Conservation (phyloP, 2,113 vertebrate species). For the Ardeotis arabs region DNA sequence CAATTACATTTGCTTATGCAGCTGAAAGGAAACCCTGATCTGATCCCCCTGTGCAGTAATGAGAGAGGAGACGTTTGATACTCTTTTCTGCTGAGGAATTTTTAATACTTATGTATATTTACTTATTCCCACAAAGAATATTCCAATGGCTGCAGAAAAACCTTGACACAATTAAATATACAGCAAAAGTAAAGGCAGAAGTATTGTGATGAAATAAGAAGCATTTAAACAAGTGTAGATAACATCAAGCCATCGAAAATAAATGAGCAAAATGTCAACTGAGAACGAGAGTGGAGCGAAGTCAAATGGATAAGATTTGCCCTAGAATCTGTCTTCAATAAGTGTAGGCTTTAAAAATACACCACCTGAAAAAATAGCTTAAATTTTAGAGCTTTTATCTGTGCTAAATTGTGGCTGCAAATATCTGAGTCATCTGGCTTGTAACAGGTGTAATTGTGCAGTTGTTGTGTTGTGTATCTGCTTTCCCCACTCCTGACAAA, state of each 20-base stretch:
- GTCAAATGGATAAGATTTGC: constrained; percentile 16
- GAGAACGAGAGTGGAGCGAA: background rate
- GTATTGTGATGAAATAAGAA: background rate
- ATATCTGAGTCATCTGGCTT: background rate
- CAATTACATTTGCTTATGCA: background rate
- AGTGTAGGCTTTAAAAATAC: constrained; percentile 32
- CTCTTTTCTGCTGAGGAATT: background rate
- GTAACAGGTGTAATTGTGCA: constrained; percentile 16
- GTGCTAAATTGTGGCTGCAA: constrained; percentile 13
- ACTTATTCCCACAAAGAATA: background rate
- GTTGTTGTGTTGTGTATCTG: background rate
- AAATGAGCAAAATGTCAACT: background rate
- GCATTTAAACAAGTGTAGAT: background rate
- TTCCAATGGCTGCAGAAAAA: background rate
- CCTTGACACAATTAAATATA: background rate
- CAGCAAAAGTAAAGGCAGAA: background rate
- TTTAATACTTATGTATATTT: background rate
- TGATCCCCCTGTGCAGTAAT: background rate
- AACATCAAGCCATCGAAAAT: background rate
- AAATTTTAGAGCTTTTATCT: constrained; percentile 22
- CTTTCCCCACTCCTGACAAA: background rate
- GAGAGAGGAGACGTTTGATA: background rate
- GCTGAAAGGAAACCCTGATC: background rate
- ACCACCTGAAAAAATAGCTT: background rate
- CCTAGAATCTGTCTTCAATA: background rate